Evolutionary conservation across 2,797 vertebrate species (phyloP).

Genomic region (Sebastes kiyomatsui): DNA sequence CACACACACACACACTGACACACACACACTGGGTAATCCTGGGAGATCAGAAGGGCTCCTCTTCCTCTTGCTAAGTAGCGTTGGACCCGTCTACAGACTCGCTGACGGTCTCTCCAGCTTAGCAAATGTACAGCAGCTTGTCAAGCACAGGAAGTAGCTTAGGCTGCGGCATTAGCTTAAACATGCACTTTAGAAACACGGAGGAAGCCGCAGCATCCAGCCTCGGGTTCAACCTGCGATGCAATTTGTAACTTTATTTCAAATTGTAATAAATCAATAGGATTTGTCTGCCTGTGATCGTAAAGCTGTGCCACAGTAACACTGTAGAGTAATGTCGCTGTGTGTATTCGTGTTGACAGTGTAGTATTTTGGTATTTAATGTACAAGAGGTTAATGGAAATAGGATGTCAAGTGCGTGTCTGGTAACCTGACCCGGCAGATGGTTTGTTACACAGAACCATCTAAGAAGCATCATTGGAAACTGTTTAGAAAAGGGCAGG

Average conservation of each 20-base stretch:
- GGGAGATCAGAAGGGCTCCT: slow-evolving; percentile 76
- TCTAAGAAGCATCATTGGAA: no score
- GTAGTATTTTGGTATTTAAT: background rate
- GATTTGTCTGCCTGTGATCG: background rate
- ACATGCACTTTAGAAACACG: slow-evolving; percentile 61
- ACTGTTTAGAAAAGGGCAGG: no score
- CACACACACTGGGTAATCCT: slow-evolving; percentile 67
- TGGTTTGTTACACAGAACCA: no score
- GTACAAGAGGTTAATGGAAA: no score
- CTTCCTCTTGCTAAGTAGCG: slow-evolving; percentile 76
- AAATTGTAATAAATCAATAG: slow-evolving; percentile 21
- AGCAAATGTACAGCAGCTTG: slow-evolving; percentile 69
- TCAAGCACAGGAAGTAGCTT: slow-evolving; percentile 75
- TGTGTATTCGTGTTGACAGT: background rate
- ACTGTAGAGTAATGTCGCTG: background rate
- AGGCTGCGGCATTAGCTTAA: slow-evolving; percentile 71
- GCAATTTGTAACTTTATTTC: slow-evolving; percentile 31
- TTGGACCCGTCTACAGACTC: slow-evolving; percentile 58
- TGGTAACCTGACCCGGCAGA: no score
- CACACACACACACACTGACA: slow-evolving; percentile 3
- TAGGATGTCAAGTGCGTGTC: no score
- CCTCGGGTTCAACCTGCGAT: slow-evolving; percentile 8
- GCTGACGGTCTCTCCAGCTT: slow-evolving; percentile 70
- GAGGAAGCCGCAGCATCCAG: slow-evolving; percentile 28
- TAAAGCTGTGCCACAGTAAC: background rate